Percentiles rank a stretch among this genome's conserved stretches.
Evolutionary conservation across 2,888 invertebrate species (phyloP).

Genomic region (Pyralis farinalis): DNA sequence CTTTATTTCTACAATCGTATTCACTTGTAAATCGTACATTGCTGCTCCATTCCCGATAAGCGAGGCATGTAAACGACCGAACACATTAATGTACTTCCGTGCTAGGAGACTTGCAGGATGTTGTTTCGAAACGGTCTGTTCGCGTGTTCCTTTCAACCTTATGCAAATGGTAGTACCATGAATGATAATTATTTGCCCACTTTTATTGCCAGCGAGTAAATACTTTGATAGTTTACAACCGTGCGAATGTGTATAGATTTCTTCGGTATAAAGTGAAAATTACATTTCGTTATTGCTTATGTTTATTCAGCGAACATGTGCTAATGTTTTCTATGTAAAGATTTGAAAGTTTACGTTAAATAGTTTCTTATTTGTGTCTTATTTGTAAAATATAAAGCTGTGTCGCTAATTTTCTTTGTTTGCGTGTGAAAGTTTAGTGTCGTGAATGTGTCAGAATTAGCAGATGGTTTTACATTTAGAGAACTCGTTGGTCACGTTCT

Average conservation of each 20-base stretch:
- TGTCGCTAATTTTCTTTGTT: slow-evolving; percentile 54
- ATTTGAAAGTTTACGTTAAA: slow-evolving; percentile 26
- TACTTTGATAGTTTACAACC: slow-evolving; percentile 13
- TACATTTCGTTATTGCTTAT: not conserved
- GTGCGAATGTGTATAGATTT: slow-evolving; percentile 3
- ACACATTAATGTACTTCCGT: slow-evolving; percentile 61
- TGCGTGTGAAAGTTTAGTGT: slow-evolving; percentile 49
- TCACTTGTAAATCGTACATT: slow-evolving; percentile 42
- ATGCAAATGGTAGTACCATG: slow-evolving; percentile 52
- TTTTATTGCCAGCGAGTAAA: slow-evolving; percentile 28
- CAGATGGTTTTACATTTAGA: not conserved
- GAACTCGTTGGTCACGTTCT: not conserved
- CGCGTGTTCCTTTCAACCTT: slow-evolving; percentile 36
- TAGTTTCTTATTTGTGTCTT: slow-evolving; percentile 35
- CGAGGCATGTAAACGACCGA: slow-evolving; percentile 37
- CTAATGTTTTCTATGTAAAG: slow-evolving; percentile 6
- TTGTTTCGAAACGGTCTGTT: slow-evolving; percentile 13
- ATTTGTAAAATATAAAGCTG: slow-evolving; percentile 43
- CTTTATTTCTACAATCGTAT: slow-evolving; percentile 24
- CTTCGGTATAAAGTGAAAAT: slow-evolving; percentile 3
- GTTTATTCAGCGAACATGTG: not conserved
- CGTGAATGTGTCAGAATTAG: slow-evolving; percentile 7
- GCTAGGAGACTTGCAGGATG: slow-evolving; percentile 28
- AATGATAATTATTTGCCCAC: slow-evolving; percentile 55
- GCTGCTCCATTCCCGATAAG: slow-evolving; percentile 40